These are phyloP conservation scores for Cuculus canorus DNA, from an alignment of 2,797 vertebrate species.

Conservation along the genomic window DNA sequence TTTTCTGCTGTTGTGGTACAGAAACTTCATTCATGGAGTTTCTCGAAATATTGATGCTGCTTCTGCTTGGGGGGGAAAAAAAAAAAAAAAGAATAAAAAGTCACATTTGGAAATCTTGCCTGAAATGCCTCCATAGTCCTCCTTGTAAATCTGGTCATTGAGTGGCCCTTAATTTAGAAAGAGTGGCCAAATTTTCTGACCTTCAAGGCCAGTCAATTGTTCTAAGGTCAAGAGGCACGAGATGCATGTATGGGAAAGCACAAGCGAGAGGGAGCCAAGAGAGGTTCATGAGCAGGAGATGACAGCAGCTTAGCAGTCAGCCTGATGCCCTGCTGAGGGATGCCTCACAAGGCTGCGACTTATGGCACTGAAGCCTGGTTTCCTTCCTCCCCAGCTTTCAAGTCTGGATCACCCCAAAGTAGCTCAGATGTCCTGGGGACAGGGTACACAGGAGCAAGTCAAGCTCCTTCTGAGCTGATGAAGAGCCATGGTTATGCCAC, in stretches of 20 bases:
- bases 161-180: background rate
- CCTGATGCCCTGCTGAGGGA: accelerated
- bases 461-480: background rate
- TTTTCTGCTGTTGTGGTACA: background rate
- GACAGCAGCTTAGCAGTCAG: background rate
- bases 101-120: background rate
- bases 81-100: background rate
- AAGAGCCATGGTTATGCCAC: background rate
- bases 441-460: background rate
- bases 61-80: background rate
- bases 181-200: background rate
- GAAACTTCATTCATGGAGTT: background rate
- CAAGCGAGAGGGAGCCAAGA: background rate
- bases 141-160: background rate
- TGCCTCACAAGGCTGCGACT: accelerated
- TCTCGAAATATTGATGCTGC: background rate
- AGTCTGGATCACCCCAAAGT: background rate
- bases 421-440: accelerated
- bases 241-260: accelerated
- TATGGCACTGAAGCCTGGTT: accelerated
- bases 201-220: background rate
- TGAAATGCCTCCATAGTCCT: background rate
- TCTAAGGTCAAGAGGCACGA: background rate
- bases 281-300: background rate
- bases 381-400: background rate